Percentiles rank a stretch among this genome's conserved stretches.
These are phyloP conservation scores for Ophiothrix spiculata DNA, from an alignment of 35 echinoderm and acorn worm species.

Conservation along the genomic window DNA sequence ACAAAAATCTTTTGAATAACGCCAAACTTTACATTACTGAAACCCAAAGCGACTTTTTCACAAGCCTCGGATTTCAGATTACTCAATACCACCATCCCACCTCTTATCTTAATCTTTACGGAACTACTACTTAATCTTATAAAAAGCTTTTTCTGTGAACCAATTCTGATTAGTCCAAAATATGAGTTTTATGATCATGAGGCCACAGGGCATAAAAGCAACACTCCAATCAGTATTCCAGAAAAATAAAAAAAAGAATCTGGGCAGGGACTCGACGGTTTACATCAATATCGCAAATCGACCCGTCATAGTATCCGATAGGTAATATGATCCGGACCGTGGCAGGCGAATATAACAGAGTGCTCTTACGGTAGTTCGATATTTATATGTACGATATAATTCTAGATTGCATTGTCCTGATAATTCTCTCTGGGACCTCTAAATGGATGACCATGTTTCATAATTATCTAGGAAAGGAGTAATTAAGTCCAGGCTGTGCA, in stretches of 20 bases:
- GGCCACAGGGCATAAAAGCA: not conserved
- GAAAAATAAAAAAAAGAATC: no score
- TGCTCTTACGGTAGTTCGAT: not conserved
- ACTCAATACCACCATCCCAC: no score
- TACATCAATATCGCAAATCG: not conserved
- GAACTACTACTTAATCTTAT: not conserved
- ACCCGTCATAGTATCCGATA: not conserved
- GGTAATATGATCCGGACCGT: not conserved
- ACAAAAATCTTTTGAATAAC: no score
- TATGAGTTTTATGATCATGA: not conserved
- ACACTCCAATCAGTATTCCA: not conserved
- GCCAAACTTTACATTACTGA: no score
- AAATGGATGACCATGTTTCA: not conserved
- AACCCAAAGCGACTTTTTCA: no score
- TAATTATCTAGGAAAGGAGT: not conserved
- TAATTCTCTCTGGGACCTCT: not conserved
- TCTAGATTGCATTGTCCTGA: not conserved
- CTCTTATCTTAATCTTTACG: no score
- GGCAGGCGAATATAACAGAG: not conserved
- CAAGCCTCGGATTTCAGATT: no score
- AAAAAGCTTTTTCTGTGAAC: not conserved
- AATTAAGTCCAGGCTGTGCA: not conserved
- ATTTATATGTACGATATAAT: not conserved
- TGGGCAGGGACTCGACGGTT: not conserved
- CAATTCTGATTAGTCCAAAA: not conserved